Evolutionary conservation across 2,888 invertebrate genomes (phyloP).

Genomic region (Caenorhabditis macrosperma): DNA sequence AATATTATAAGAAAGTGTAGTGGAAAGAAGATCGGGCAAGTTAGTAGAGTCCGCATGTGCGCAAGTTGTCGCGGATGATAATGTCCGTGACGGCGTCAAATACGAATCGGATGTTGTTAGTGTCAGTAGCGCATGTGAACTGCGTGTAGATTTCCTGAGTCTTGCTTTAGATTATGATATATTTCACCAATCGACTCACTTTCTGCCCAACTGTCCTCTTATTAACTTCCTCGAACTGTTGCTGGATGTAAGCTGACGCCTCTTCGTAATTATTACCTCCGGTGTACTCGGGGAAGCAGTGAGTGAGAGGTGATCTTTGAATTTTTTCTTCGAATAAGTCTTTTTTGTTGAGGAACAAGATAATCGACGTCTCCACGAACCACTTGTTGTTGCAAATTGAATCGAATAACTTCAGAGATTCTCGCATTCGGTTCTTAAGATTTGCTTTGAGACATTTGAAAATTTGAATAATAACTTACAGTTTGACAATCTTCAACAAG

Average conservation of each 20-base stretch:
- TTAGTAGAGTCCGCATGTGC: conserved; percentile 59
- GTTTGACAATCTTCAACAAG: conserved; percentile 53
- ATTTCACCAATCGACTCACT: conserved; percentile 5
- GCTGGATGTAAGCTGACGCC: conserved; percentile 60
- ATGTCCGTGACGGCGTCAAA: conserved; percentile 67
- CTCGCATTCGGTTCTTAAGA: conserved; percentile 59
- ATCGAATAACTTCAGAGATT: conserved; percentile 58
- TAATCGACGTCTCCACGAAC: conserved; percentile 54
- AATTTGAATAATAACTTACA: conserved; percentile 9
- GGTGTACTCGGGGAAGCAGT: conserved; percentile 51
- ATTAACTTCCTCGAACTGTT: conserved; percentile 63
- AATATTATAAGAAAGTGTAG: neutral
- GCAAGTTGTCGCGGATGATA: conserved; percentile 61
- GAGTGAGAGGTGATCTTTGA: conserved; percentile 29
- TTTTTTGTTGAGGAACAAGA: conserved; percentile 58
- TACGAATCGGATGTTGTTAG: conserved; percentile 67
- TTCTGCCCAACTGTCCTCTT: conserved; percentile 38
- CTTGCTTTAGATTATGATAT: neutral
- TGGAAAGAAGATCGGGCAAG: neutral
- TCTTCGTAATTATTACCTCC: conserved; percentile 60
- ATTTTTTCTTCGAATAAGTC: conserved; percentile 58
- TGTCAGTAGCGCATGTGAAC: conserved; percentile 70
- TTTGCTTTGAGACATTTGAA: no score
- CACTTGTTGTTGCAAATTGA: conserved; percentile 57
- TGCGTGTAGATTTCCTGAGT: conserved; percentile 69